Evolutionary conservation across 1,140 invertebrate genomes (phyloP), one percentile per base, ranked within the genome.

Genomic region (Drosophila paulistorum): DNA sequence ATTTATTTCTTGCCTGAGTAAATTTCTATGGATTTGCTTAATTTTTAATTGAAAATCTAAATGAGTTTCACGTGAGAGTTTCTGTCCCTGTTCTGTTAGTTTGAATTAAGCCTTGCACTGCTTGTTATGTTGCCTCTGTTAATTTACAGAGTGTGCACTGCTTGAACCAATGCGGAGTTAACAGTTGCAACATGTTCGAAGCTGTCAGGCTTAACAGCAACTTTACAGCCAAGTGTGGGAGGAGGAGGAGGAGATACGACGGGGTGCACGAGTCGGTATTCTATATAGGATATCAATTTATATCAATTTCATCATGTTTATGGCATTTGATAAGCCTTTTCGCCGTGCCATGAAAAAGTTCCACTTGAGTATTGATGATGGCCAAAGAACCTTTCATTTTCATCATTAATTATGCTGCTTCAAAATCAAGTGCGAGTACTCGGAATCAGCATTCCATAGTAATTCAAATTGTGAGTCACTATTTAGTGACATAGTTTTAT

Each of bases 101-200:
- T 48, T 20, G 17, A 48, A 9, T 10, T 9, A 7, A 55, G 54
- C 7, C 33, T 37, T 5, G 14, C n/a, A 59, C 57, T 59, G 57
- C 57, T 59, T 59, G 62, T 54, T 72, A 23, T 26, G 2, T 37
- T 59, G 10, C 30, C 45, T 11, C 7, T 51, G 45, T 23, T 51
- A 51, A 6, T 4, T 3, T 41, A 10, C 6, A 9, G 14, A 5
- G 5, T 7, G 0, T 2, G 62, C 55, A 84, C 81, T 85, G 81
- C 81, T 85, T 84, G 58, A 5, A 3, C 4, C 3, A 14, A 3
- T 2, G 0, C 5, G 1, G 23, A 6, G 37, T 14, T 59, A 7
- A 69, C 41, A 59, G 13, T 35, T 35, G 51, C 80, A 83, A 83
- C 81, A 68, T 79, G 81, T 67, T 83, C 20, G 65, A 51, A 17